phyloP scores from a whole-genome alignment of 1,140 invertebrate species.

The Archegozetes longisetosus region DNA sequence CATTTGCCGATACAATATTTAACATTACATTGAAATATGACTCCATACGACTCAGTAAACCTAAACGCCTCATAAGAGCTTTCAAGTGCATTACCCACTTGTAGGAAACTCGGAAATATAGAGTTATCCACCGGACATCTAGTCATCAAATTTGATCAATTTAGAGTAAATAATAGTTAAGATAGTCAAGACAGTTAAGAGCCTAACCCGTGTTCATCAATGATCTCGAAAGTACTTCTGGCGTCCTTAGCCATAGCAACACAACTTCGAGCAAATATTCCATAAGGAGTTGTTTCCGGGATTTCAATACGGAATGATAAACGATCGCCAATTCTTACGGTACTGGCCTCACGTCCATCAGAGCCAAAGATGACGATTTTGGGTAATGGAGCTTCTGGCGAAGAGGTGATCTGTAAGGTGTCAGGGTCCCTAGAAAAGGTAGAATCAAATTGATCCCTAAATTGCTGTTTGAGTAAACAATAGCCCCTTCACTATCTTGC shows the following conservation, averaged over 20 bases:
- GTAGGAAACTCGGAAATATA: conserved; percentile 58
- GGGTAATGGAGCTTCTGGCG: conserved; percentile 80
- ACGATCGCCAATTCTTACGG: conserved; percentile 81
- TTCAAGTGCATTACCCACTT: conserved; percentile 68
- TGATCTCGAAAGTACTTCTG: conserved; percentile 86
- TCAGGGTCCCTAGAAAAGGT: conserved; percentile 54
- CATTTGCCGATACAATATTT: conserved; percentile 89
- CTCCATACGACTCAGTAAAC: conserved; percentile 87
- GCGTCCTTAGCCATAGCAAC: conserved; percentile 93
- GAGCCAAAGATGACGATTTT: conserved; percentile 77
- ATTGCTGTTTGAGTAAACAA: not conserved
- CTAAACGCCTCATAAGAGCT: conserved; percentile 85
- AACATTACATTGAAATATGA: conserved; percentile 93
- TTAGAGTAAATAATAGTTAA: not conserved
- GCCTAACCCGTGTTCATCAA: conserved; percentile 72
- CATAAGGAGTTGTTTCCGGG: conserved; percentile 85
- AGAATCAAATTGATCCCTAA: conserved; percentile 2
- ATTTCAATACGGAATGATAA: conserved; percentile 90
- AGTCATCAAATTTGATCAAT: conserved; percentile 16
- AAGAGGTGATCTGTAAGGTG: conserved; percentile 85
- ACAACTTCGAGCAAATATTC: conserved; percentile 85
- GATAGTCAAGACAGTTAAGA: not conserved
- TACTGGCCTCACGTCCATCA: conserved; percentile 69
- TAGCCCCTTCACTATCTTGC: not conserved
- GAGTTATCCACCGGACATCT: conserved; percentile 79